Conservation (phyloP, 2,888 invertebrate genomes). For the Colostygia pectinataria region DNA sequence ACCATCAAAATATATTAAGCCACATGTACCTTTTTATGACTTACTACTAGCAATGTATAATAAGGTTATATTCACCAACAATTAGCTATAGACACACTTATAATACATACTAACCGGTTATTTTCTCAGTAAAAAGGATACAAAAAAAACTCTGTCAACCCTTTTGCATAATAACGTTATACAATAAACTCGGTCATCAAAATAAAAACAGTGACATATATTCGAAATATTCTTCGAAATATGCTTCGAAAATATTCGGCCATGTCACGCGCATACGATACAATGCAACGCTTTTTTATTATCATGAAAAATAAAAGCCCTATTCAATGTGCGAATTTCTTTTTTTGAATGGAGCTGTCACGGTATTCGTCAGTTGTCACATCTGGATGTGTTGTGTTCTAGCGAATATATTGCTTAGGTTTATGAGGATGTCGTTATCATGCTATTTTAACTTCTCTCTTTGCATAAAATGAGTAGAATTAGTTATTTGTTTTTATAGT, state of each 20-base stretch:
- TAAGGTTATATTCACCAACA: too few relatives aligned
- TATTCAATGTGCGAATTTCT: conserved; percentile 18
- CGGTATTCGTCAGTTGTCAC: conserved; percentile 50
- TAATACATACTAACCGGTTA: too few relatives aligned
- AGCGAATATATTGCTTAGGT: conserved; percentile 7
- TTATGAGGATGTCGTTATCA: conserved; percentile 5
- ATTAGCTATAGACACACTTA: too few relatives aligned
- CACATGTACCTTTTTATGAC: too few relatives aligned
- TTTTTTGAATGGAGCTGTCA: conserved; percentile 51
- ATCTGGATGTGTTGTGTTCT: conserved; percentile 26
- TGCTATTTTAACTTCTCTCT: too few relatives aligned
- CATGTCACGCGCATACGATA: conserved; percentile 5
- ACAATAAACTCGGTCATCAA: conserved; percentile 11
- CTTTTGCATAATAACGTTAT: conserved; percentile 5
- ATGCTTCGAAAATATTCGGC: conserved; percentile 9
- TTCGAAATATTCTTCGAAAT: too few relatives aligned
- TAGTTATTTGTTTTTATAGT: too few relatives aligned
- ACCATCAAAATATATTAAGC: too few relatives aligned
- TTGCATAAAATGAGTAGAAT: too few relatives aligned
- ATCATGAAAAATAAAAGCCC: conserved; percentile 15
- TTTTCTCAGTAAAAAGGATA: too few relatives aligned
- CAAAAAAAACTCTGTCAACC: too few relatives aligned
- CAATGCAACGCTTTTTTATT: conserved; percentile 18
- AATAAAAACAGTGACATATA: conserved; percentile 17
- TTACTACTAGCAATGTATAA: too few relatives aligned